Percentiles rank a stretch among this genome's conserved stretches.
These are phyloP conservation scores for Aplysina aerophoba DNA, from an alignment of 37 sponge, comb jelly and placozoan genomes.

Conservation along the genomic window DNA sequence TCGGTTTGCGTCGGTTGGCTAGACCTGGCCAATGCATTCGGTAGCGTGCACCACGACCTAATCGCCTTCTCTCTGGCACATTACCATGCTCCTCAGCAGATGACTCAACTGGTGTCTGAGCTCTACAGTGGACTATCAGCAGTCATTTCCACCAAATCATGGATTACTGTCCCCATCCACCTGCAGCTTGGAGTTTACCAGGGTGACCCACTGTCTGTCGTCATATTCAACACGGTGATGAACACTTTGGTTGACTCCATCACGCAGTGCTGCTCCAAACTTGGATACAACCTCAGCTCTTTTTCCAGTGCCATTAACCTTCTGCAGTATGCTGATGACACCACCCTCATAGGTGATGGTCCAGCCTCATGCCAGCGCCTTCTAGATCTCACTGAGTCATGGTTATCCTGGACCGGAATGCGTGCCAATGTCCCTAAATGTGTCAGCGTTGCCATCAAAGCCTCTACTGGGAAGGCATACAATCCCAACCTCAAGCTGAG, in stretches of 20 bases:
- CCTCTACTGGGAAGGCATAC: not conserved
- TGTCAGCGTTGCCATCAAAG: not conserved
- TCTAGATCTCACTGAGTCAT: not conserved
- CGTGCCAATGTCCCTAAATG: slow-evolving; percentile 26
- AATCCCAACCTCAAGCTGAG: not conserved
- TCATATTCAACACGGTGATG: slow-evolving; percentile 33
- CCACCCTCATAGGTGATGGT: slow-evolving; percentile 16
- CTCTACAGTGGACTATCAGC: slow-evolving; percentile 14
- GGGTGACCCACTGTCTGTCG: slow-evolving; percentile 28
- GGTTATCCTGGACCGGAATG: slow-evolving; percentile 33
- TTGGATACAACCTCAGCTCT: slow-evolving; percentile 11
- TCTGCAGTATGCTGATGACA: slow-evolving; percentile 40
- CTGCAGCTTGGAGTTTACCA: slow-evolving; percentile 5
- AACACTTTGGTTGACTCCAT: slow-evolving; percentile 24
- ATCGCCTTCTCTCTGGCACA: not conserved
- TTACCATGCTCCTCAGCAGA: slow-evolving; percentile 1
- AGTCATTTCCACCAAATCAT: not conserved
- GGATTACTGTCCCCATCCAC: not conserved
- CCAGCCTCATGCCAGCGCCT: not conserved
- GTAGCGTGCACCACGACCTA: slow-evolving; percentile 5
- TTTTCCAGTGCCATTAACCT: not conserved
- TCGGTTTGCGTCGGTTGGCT: slow-evolving; percentile 15
- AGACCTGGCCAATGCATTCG: slow-evolving; percentile 16
- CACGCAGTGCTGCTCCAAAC: not conserved
- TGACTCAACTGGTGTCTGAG: not conserved